Conservation (phyloP, 64 coral and sea anemone genomes). For the Pocillopora damicornis region DNA sequence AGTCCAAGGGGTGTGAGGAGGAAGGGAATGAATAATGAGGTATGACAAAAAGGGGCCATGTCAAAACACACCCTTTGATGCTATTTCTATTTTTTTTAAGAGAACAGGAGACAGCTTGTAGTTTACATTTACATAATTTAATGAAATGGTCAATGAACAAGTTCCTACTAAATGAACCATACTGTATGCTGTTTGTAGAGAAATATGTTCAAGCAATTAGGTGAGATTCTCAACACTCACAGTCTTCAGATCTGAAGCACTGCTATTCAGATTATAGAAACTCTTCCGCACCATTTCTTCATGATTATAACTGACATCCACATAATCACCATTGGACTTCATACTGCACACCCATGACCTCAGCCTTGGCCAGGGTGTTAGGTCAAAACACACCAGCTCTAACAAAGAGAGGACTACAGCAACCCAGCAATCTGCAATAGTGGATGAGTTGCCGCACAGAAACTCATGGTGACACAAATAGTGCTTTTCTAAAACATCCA, state of each 20-base stretch:
- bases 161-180: no score
- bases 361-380: slow-evolving; percentile 54
- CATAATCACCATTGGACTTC: slow-evolving; percentile 77
- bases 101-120: no score
- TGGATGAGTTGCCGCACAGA: slow-evolving; percentile 27
- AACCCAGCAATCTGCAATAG: slow-evolving; percentile 78
- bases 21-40: no score
- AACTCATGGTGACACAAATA: slow-evolving; percentile 59
- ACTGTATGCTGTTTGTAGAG: no score
- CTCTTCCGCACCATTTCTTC: slow-evolving; percentile 58
- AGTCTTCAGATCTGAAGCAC: slow-evolving; percentile 1
- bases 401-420: slow-evolving; percentile 57
- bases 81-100: no score
- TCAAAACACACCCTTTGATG: no score
- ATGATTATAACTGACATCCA: slow-evolving; percentile 65
- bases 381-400: slow-evolving; percentile 69
- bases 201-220: background rate
- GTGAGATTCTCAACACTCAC: background rate
- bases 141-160: no score
- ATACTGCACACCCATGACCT: slow-evolving; percentile 63
- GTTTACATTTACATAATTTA: no score
- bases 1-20: no score
- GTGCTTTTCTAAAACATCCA: slow-evolving; percentile 58
- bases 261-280: slow-evolving; percentile 39
- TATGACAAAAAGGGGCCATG: no score